Evolutionary conservation across 2,797 vertebrate species (phyloP).

Genomic region (Holocentrus rufus): DNA sequence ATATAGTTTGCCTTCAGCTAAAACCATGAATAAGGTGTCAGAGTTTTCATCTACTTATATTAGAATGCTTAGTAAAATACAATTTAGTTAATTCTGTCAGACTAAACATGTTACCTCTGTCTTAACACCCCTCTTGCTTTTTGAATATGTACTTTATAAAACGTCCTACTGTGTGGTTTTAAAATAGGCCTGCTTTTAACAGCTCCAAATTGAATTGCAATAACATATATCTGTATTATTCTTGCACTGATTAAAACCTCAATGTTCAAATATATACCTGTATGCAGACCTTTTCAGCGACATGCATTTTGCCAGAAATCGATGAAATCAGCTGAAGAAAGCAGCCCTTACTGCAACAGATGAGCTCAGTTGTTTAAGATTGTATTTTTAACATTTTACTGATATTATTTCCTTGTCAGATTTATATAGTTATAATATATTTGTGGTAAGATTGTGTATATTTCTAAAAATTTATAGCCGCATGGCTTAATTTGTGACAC

Average conservation of each 20-base stretch:
- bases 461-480: slow-evolving; percentile 66
- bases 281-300: slow-evolving; percentile 42
- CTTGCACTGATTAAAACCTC: slow-evolving; percentile 1
- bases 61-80: slow-evolving; percentile 7
- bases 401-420: slow-evolving; percentile 57
- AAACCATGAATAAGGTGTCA: slow-evolving; percentile 40
- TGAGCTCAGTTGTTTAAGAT: slow-evolving; percentile 75
- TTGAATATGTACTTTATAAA: slow-evolving; percentile 30
- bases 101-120: slow-evolving; percentile 35
- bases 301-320: slow-evolving; percentile 53
- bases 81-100: slow-evolving; percentile 13
- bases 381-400: slow-evolving; percentile 78
- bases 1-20: slow-evolving; percentile 59
- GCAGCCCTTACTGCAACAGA: slow-evolving; percentile 42
- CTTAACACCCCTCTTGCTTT: slow-evolving; percentile 34
- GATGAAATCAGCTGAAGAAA: slow-evolving; percentile 47
- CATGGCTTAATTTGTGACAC: slow-evolving; percentile 76
- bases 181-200: slow-evolving; percentile 8
- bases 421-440: slow-evolving; percentile 76
- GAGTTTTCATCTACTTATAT: slow-evolving; percentile 36
- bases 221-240: slow-evolving; percentile 4
- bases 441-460: slow-evolving; percentile 78
- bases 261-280: slow-evolving; percentile 2
- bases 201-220: neutral
- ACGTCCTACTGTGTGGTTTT: slow-evolving; percentile 17